Evolutionary conservation across 2,797 vertebrate genomes (phyloP), one percentile per base, ranked within the genome.

Genomic region (Perdix hodgsoniae): DNA sequence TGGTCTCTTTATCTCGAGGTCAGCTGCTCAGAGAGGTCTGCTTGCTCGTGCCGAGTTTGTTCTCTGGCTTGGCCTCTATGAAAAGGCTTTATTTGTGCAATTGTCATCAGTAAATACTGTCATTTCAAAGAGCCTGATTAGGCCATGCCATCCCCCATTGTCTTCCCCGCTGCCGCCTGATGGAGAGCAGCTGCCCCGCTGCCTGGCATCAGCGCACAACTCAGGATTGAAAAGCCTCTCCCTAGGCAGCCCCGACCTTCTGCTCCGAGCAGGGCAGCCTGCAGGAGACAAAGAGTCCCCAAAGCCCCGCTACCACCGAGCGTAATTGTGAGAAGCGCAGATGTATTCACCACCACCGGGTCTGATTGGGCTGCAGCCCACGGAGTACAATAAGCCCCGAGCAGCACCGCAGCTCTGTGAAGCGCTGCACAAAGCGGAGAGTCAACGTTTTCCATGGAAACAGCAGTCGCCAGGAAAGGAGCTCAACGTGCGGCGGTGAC

Each of bases 261-360:
- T 52, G 77, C 35, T 26, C 14, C 1, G 65, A 60, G 74, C 69
- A 47, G 33, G 65, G 78, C 26, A 11, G 29, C 1, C 23, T 14
- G 1, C 5, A 8, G 77, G 67, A n/a, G 31, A 63, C 70, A 15
- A 18, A 29, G 39, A 65, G 65, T 6, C 52, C 60, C 54, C 66
- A 24, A n/a, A 80, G 75, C 75, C 0, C 0, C 26, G 1, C 27
- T 8, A 4, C 29, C 5, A 2, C 17, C 0, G 0, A 44, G 26
- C 17, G 18, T 45, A 42, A 77, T n/a, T 35, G 40, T 17, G 4
- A 10, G 45, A 57, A 79, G 63, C 9, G 26, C 23, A 14, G 69
- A 37, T 90, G 70, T 59, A 37, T 74, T 37, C 76, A 7, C 15
- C 11, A 5, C 6, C 4, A 3, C 0, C 1, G 5, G 22, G 17